Evolutionary conservation across 2,113 vertebrate genomes (phyloP).

Genomic region (Bolborhynchus lineola): DNA sequence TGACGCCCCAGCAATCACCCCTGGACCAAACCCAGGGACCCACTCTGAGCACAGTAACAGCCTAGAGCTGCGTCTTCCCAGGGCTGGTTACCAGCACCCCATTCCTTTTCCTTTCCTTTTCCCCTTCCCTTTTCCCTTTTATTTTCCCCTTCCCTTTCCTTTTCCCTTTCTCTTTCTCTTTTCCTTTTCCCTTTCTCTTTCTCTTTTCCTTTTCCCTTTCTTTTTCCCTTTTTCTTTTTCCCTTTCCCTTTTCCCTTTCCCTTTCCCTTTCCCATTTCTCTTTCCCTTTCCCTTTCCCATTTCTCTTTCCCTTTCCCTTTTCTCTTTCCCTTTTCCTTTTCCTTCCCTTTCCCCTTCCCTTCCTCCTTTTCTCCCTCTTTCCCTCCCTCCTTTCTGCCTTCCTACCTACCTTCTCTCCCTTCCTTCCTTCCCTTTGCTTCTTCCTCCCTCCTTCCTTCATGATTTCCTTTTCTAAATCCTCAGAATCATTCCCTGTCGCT

Average conservation of each 20-base stretch:
- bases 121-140: no score
- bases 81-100: background rate
- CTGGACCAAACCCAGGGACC: no score
- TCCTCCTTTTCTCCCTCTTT: background rate
- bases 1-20: fast-evolving
- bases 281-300: background rate
- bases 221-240: no score
- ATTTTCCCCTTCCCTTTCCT: no score
- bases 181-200: fast-evolving
- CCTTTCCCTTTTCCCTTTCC: no score
- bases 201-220: fast-evolving
- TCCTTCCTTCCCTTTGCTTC: background rate
- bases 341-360: no score
- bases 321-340: fast-evolving
- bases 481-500: background rate
- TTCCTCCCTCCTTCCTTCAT: background rate
- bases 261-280: no score
- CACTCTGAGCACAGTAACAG: background rate
- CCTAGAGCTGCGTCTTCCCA: background rate
- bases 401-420: no score
- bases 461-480: background rate
- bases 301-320: background rate
- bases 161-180: no score
- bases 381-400: no score
- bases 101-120: background rate